phyloP scores from a whole-genome alignment of 2,797 vertebrate genomes.

The Aulostomus chinensis region DNA sequence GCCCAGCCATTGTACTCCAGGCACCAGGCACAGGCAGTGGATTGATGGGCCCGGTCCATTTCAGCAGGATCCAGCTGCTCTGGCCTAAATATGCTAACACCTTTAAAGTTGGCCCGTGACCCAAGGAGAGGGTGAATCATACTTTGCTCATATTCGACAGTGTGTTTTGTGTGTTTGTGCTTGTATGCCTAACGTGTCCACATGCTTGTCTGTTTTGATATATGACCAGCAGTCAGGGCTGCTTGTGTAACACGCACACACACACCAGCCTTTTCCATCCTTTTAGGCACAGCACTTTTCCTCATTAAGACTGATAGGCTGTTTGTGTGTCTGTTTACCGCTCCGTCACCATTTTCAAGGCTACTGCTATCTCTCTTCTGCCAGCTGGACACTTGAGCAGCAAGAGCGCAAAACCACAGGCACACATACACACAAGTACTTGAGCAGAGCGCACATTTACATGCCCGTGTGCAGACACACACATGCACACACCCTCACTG shows the following conservation, averaged over 20 bases:
- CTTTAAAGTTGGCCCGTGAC: constrained; percentile 59
- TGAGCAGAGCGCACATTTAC: constrained; percentile 33
- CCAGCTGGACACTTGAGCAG: constrained; percentile 73
- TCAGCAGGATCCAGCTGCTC: constrained; percentile 60
- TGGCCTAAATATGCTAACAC: constrained; percentile 64
- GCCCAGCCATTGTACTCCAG: constrained; percentile 63
- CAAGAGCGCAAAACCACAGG: constrained; percentile 33
- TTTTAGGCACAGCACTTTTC: constrained; percentile 55
- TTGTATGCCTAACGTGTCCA: constrained; percentile 21
- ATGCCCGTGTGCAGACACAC: constrained; percentile 9
- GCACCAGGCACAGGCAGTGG: constrained; percentile 33
- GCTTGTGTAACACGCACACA: neutral
- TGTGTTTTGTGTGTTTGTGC: constrained; percentile 5
- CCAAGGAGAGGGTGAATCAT: constrained; percentile 29
- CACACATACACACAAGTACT: constrained; percentile 34
- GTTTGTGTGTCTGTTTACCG: constrained; percentile 68
- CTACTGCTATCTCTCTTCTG: constrained; percentile 67
- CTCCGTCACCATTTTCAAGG: constrained; percentile 65
- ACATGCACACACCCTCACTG: constrained; percentile 1
- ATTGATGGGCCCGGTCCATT: constrained; percentile 48
- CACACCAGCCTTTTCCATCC: constrained; percentile 35
- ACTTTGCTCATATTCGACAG: constrained; percentile 8
- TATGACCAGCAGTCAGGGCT: constrained; percentile 39
- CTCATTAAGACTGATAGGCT: constrained; percentile 69
- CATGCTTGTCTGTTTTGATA: constrained; percentile 47